These are phyloP conservation scores for Dicycla oo DNA, from an alignment of 2,888 invertebrate species.

Conservation along the genomic window DNA sequence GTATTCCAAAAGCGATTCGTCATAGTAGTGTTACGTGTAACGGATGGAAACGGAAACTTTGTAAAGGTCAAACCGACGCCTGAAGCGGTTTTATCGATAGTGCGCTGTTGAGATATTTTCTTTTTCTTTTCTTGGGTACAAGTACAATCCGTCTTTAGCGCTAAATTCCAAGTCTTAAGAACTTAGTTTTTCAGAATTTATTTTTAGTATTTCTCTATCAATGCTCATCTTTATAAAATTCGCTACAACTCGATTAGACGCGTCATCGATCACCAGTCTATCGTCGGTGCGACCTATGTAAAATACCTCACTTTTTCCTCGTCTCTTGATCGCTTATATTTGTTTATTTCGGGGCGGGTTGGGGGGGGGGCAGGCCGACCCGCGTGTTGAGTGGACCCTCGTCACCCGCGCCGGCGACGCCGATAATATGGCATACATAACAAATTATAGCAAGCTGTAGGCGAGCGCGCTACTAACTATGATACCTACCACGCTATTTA, in stretches of 20 bases:
- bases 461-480: slow-evolving; percentile 5
- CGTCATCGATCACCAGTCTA: slow-evolving; percentile 43
- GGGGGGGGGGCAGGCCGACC: background rate
- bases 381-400: slow-evolving; percentile 43
- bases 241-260: slow-evolving; percentile 7
- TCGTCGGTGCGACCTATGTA: slow-evolving; percentile 26
- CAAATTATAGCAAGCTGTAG: slow-evolving; percentile 42
- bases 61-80: slow-evolving; percentile 40
- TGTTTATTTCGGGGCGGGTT: slow-evolving; percentile 27
- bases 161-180: background rate
- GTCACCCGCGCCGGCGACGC: slow-evolving; percentile 37
- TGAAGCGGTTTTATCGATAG: slow-evolving; percentile 8
- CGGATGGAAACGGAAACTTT: slow-evolving; percentile 49
- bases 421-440: slow-evolving; percentile 50
- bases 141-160: background rate
- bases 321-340: slow-evolving; percentile 47
- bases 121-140: slow-evolving; percentile 4
- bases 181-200: background rate
- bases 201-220: background rate
- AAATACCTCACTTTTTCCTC: slow-evolving; percentile 38
- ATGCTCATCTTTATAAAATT: background rate
- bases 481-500: background rate
- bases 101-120: background rate
- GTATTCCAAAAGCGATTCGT: slow-evolving; percentile 29
- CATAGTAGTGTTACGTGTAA: slow-evolving; percentile 45